Base-by-base conservation (phyloP, 2,888 invertebrate genomes). In the Sisyra nigra region DNA sequence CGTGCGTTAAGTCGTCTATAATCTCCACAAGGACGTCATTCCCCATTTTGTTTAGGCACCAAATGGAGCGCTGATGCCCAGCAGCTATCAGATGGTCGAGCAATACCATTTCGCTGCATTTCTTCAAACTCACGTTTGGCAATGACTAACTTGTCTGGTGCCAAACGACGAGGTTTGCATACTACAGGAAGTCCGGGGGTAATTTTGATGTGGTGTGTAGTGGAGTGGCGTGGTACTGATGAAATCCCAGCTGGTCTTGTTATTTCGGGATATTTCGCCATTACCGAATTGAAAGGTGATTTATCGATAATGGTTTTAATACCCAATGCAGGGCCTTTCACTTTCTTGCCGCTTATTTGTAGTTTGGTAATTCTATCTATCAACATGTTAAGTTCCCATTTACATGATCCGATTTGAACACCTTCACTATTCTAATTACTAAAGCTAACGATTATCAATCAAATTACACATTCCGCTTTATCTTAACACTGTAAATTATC, bases 21-120 rank as follows among this genome's bases (percentile, higher is more conserved):
- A 36, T 63, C 59, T 0, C 59, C 53, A 51, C 64, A 62, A 50
- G 54, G 57, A 15, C 56, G 55, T 43, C 56, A 57, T 2, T 50
- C 48, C 13, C 52, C 52, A 9, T 49, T 47, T 37, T 53, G 52
- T 43, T 60, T 61, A 2, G 55, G 54, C 2, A 53, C 57, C 39
- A 58, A 42, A 44, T 58, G 58, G 0, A 60, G 47, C 3, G 56
- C 55, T 4, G 53, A 52, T 3, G 57, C 46, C 58, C 57, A 59
- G 2, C 52, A 48, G 40, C 52, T 50, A 6, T 49, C 30, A 13
- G 51, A 50, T 31, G 48, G 48, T 8, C 52, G 14, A 33, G 48
- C 49, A 5, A 48, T 52, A 5, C 52, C 53, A 13, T 19, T 54
- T 19, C 55, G 53, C 51, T 11, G 32, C 48, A 40, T 40, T 6